These are phyloP conservation scores for Phoenicopterus ruber DNA, from an alignment of 2,113 vertebrate genomes.

Conservation along the genomic window DNA sequence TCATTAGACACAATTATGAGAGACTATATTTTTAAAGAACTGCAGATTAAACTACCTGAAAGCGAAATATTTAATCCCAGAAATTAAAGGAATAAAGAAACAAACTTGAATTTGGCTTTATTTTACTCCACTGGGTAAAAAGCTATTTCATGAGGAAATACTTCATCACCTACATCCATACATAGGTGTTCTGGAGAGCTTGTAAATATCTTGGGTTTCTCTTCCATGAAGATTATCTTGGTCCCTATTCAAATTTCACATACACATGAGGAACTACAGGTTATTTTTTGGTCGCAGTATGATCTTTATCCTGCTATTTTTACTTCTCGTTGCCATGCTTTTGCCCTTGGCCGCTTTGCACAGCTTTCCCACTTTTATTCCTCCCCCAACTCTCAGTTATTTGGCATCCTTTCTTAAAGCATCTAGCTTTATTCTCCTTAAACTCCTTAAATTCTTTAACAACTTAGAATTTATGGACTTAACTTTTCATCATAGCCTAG, in stretches of 20 bases:
- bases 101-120: neutral
- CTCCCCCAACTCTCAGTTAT: neutral
- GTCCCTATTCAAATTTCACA: neutral
- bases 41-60: neutral
- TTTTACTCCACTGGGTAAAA: neutral
- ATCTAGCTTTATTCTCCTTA: neutral
- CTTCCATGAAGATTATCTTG: neutral
- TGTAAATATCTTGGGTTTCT: neutral
- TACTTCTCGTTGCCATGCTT: neutral
- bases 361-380: neutral
- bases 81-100: neutral
- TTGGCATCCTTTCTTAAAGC: neutral
- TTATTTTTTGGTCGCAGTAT: neutral
- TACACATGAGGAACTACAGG: neutral
- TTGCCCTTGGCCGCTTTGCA: neutral
- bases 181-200: neutral
- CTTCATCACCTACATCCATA: too few species aligned
- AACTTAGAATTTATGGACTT: neutral
- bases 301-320: conserved; percentile 16
- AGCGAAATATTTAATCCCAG: neutral
- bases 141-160: neutral
- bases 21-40: neutral
- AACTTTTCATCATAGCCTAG: neutral
- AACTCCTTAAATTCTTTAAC: neutral
- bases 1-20: neutral